Evolutionary conservation across 2,113 vertebrate genomes (phyloP), one percentile per base, ranked within the genome.

Genomic region (Campylomormyrus numenius): DNA sequence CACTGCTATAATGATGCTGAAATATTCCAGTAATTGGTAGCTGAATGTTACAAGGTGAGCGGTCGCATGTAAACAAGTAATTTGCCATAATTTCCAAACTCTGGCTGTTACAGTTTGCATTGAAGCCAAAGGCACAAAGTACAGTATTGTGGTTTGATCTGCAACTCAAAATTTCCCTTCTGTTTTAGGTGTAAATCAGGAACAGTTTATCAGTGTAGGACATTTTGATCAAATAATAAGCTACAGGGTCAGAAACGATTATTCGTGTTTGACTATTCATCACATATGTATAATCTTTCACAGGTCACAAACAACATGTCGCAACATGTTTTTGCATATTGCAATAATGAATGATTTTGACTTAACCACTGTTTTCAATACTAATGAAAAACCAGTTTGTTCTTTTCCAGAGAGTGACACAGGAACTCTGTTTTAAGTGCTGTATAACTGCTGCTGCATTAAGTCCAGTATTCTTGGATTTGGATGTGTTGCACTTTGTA

Each of bases 1-100:
- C 90, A 50, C 92, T 90, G 66, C 90, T 92, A 94, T 92, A 96
- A 96, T 95, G 93, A 95, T 92, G 91, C 91, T 92, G 92, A 94
- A 93, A 93, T 91, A 91, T 92, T 70, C 85, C 91, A 70, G 45
- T 94, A 94, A 95, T 94, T 94, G 91, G 92, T 94, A 92, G 92
- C 91, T 90, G 92, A 89, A 93, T 92, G 92, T 89, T 92, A 90
- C 89, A 83, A 90, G 87, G 62, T 50, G 90, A 90, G 66, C 87
- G 39, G 52, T 91, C 39, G 53, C 24, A 74, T 91, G 88, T 88
- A 89, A 91, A 86, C 90, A 89, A 86, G 90, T 85, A 80, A 74
- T 88, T 88, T 88, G 39, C 83, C 70, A 46, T 89, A 74, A 89
- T 90, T 88, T 74, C 56, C 74, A 83, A 84, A 50, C 86, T 84